Evolutionary conservation across 2,888 invertebrate genomes (phyloP), one percentile per base, ranked within the genome.

Genomic region (Calameuta filiformis): DNA sequence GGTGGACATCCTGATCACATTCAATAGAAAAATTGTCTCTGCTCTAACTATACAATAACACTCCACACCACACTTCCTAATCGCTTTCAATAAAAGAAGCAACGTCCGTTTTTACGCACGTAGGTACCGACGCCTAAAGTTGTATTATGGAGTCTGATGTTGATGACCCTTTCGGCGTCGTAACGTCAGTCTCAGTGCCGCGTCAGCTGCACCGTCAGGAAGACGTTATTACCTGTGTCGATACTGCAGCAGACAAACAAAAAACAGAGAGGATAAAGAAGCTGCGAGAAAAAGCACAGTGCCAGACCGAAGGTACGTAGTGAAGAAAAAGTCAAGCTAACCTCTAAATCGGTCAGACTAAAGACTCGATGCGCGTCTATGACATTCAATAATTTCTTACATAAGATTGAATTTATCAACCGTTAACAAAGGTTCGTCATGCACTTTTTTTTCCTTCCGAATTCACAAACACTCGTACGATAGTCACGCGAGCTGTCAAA

Each of bases 21-120:
- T 85, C 83, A 87, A 87, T 88, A 79, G 81, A 85, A 86, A 85
- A 85, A 87, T 86, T 83, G 86, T 68, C 68, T 23, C 15, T 23
- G 9, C 23, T 56, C 56, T 23, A 23, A 56, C 56, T 23, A 56
- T 56, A 23, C 23, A 56, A 9, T 23, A 56, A 9, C 56, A 56
- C 9, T 56, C 23, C 23, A 23, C 23, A 56, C 23, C 23, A 23
- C 23, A 9, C 9, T 23, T 56, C 56, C 56, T 56, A 56, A 56
- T 56, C 56, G 23, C 23, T 56, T 56, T 56, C 56, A 56, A 56
- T 56, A 23, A 9, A 56, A 56, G 9, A 23, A 23, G 6, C 15
- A 9, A 9, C 23, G 23, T 9, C 15, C 56, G 9, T 56, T 56
- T 56, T 56, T 56, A 56, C 15, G 2, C 23, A 23, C 56, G 56